Evolutionary conservation across 2,797 vertebrate genomes (phyloP).

Genomic region (Parauchenoglanis ngamensis): DNA sequence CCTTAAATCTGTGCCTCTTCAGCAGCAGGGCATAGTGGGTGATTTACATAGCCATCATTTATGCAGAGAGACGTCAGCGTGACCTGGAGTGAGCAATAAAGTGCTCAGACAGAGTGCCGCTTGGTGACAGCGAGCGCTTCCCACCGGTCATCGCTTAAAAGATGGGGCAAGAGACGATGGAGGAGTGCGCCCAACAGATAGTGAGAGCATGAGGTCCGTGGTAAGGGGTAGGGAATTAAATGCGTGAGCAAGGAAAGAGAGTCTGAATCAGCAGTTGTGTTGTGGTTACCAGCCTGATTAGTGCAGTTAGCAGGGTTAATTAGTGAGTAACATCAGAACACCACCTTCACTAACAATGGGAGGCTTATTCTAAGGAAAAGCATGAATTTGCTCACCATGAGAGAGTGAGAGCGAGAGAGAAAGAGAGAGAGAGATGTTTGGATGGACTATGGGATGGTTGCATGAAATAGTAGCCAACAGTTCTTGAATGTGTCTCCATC

Average conservation of each 20-base stretch:
- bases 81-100: conserved; percentile 73
- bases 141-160: conserved; percentile 74
- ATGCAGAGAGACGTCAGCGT: conserved; percentile 65
- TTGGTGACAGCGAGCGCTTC: conserved; percentile 69
- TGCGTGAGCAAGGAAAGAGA: not conserved
- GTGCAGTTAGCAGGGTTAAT: conserved; percentile 46
- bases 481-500: not conserved
- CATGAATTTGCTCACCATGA: not conserved
- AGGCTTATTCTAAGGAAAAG: conserved; percentile 18
- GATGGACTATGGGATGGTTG: not conserved
- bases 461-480: not conserved
- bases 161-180: conserved; percentile 51
- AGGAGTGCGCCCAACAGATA: conserved; percentile 38
- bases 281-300: conserved; percentile 47
- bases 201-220: not conserved
- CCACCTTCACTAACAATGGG: conserved; percentile 21
- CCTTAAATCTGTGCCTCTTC: conserved; percentile 76
- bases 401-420: not conserved
- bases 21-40: conserved; percentile 70
- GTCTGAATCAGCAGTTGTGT: conserved; percentile 27
- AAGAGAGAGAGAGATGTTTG: not conserved
- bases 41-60: conserved; percentile 82
- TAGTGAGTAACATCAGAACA: conserved; percentile 51
- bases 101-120: conserved; percentile 71
- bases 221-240: not conserved